Conservation (phyloP, 2,797 vertebrate genomes). For the Halcyon smyrnensis region DNA sequence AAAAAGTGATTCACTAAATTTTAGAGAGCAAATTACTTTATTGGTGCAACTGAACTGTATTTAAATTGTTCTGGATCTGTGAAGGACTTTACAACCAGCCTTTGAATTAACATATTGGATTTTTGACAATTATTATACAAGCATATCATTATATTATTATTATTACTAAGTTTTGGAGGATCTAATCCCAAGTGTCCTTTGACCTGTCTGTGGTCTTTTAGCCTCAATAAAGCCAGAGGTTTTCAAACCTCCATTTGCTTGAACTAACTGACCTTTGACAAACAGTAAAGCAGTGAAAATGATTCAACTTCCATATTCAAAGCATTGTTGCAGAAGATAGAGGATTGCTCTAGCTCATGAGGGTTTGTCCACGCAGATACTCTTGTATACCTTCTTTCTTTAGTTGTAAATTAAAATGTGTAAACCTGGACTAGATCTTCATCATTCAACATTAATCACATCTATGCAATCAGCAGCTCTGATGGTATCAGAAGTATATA, state of each 20-base stretch:
- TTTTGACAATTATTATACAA: background rate
- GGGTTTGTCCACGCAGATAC: background rate
- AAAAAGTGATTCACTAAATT: slow-evolving; percentile 50
- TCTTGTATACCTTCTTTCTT: background rate
- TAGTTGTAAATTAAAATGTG: background rate
- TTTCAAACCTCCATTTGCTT: background rate
- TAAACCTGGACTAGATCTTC: background rate
- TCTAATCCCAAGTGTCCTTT: background rate
- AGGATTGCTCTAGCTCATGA: background rate
- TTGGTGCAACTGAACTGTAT: slow-evolving; percentile 58
- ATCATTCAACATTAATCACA: background rate
- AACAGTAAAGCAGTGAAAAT: background rate
- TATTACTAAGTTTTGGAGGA: background rate
- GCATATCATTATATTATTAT: background rate
- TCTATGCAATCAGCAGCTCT: background rate
- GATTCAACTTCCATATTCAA: background rate
- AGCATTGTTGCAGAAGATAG: background rate
- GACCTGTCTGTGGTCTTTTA: background rate
- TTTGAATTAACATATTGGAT: background rate
- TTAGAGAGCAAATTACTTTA: slow-evolving; percentile 45
- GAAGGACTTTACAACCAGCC: background rate
- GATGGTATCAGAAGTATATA: background rate
- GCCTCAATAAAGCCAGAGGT: background rate
- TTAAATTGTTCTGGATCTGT: slow-evolving; percentile 3
- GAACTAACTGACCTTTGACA: background rate